Evolutionary conservation across 2,888 invertebrate species (phyloP).

Genomic region (Tetragonisca angustula): DNA sequence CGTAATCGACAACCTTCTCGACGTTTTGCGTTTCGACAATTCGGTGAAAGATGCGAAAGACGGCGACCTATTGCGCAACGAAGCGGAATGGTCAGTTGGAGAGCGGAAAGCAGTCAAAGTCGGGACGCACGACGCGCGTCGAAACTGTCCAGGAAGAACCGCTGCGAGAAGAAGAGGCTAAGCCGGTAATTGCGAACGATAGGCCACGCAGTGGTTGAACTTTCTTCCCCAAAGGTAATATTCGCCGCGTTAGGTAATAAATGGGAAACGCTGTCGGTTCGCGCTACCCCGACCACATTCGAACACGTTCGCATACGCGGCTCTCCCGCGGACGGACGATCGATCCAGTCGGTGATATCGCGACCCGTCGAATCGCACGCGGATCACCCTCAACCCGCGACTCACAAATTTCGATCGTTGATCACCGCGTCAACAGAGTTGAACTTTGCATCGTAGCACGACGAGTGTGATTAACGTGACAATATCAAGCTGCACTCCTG

Average conservation of each 20-base stretch:
- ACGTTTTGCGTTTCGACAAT: slow-evolving; percentile 31
- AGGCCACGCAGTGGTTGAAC: slow-evolving; percentile 48
- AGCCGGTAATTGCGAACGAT: slow-evolving; percentile 56
- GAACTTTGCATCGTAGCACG: neutral
- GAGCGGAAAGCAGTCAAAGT: slow-evolving; percentile 13
- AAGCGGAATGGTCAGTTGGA: slow-evolving; percentile 39
- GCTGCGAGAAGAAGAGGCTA: neutral
- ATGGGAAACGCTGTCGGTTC: neutral
- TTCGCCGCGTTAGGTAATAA: slow-evolving; percentile 59
- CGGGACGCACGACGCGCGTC: slow-evolving; percentile 15
- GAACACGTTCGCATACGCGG: neutral
- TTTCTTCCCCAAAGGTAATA: slow-evolving; percentile 53
- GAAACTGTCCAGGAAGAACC: slow-evolving; percentile 51
- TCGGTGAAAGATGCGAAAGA: slow-evolving; percentile 45
- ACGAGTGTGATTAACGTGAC: neutral
- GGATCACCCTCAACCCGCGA: slow-evolving; percentile 22
- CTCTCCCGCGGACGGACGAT: neutral
- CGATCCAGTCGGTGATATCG: slow-evolving; percentile 7
- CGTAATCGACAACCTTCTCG: slow-evolving; percentile 41
- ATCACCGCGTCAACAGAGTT: neutral
- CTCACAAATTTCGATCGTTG: neutral
- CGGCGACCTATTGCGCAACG: slow-evolving; percentile 57
- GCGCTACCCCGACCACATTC: neutral
- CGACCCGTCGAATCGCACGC: slow-evolving; percentile 17
- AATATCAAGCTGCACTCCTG: neutral